Evolutionary conservation across 2,888 invertebrate species (phyloP).

Genomic region (Amphipoea oculea): DNA sequence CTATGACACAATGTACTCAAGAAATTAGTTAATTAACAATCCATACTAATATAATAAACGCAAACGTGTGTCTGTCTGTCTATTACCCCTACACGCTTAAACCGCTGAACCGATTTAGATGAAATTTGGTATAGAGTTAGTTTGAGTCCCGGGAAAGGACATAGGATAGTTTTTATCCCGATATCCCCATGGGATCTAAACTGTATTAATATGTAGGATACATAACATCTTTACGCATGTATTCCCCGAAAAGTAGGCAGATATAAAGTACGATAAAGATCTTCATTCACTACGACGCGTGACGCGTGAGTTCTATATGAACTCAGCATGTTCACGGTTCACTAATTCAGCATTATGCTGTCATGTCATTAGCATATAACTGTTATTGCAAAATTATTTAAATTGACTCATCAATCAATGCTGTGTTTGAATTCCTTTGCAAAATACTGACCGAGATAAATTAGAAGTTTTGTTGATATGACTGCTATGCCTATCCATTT

Average conservation of each 20-base stretch:
- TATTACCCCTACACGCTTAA: no score
- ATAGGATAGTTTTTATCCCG: no score
- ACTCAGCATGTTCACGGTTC: not conserved
- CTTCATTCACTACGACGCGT: not conserved
- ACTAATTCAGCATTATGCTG: not conserved
- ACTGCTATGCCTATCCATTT: not conserved
- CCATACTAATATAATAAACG: no score
- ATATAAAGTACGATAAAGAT: not conserved
- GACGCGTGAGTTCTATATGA: not conserved
- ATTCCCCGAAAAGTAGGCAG: not conserved
- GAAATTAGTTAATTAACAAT: no score
- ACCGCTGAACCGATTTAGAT: no score
- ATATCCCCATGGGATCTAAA: no score
- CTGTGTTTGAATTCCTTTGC: not conserved
- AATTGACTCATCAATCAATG: not conserved
- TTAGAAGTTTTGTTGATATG: not conserved
- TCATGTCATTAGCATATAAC: constrained; percentile 4
- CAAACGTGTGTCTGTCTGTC: no score
- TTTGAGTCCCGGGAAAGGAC: no score
- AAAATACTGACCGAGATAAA: not conserved
- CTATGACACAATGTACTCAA: no score
- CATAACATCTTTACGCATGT: not conserved
- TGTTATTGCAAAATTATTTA: not conserved
- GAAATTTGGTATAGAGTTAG: no score
- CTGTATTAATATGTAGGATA: not conserved